Conservation (phyloP, 2,888 invertebrate genomes). For the Macropis europaea region DNA sequence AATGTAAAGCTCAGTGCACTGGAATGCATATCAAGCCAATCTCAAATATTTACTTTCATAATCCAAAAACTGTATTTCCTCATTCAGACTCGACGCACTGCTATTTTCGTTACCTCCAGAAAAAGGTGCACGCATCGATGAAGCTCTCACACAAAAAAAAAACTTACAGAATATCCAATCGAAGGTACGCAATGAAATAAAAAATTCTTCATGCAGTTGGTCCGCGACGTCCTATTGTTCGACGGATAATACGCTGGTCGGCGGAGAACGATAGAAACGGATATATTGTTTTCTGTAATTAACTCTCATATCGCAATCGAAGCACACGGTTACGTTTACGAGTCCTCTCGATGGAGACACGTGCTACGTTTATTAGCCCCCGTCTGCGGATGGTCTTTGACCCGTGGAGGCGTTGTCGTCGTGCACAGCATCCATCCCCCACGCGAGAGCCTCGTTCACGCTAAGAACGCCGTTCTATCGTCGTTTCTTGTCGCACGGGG, state of each 20-base stretch:
- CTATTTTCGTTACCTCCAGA: too few relatives aligned
- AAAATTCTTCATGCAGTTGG: conserved; percentile 3
- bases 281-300: conserved; percentile 55
- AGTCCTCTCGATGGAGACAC: conserved; percentile 36
- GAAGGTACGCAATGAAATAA: neutral
- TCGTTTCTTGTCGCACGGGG: conserved; percentile 45
- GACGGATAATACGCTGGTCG: neutral
- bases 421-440: conserved; percentile 19
- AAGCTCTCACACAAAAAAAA: too few relatives aligned
- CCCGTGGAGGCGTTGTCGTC: conserved; percentile 44
- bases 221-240: conserved; percentile 26
- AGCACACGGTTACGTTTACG: conserved; percentile 39
- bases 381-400: conserved; percentile 58
- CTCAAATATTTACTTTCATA: too few relatives aligned
- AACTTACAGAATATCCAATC: conserved; percentile 19
- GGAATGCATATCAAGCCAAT: too few relatives aligned
- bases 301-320: conserved; percentile 38
- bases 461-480: conserved; percentile 38
- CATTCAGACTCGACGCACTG: too few relatives aligned
- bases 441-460: conserved; percentile 1
- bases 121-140: too few relatives aligned
- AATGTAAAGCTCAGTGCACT: too few relatives aligned
- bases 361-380: conserved; percentile 59
- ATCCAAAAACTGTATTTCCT: too few relatives aligned
- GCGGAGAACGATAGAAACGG: neutral